These are phyloP conservation scores for Epistrophella euchroma DNA, from an alignment of 2,888 invertebrate species.

Conservation along the genomic window DNA sequence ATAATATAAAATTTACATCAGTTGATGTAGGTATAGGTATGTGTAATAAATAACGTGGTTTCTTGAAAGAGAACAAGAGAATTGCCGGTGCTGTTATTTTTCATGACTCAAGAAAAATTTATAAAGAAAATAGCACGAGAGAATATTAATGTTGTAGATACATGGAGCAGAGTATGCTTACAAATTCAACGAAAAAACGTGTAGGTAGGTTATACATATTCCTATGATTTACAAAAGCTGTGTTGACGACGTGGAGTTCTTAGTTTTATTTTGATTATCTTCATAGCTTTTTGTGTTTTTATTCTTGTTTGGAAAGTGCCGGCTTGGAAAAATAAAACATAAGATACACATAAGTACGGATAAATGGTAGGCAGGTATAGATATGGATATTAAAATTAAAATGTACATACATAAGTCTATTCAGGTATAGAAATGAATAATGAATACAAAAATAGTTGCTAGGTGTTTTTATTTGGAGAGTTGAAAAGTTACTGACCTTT, in stretches of 20 bases:
- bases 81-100: constrained; percentile 32
- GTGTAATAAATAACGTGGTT: constrained; percentile 15
- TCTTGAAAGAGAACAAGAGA: constrained; percentile 22
- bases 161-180: constrained; percentile 49
- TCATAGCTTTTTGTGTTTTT: constrained; percentile 10
- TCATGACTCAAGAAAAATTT: constrained; percentile 31
- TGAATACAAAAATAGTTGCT: constrained; percentile 4
- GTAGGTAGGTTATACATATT: constrained; percentile 7
- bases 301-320: constrained; percentile 17
- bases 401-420: constrained; percentile 3
- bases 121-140: constrained; percentile 15
- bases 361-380: neutral
- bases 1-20: constrained; percentile 42
- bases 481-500: constrained; percentile 50
- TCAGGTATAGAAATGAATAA: constrained; percentile 9
- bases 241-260: constrained; percentile 32
- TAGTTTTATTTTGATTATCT: constrained; percentile 28
- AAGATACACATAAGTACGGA: neutral
- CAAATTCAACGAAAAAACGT: constrained; percentile 19
- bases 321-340: constrained; percentile 19
- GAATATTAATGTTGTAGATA: neutral
- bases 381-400: constrained; percentile 36
- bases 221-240: constrained; percentile 31
- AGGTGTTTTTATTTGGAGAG: constrained; percentile 20
- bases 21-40: neutral